Evolutionary conservation across 53 echinoderm and acorn worm genomes (phyloP), one percentile per base, ranked within the genome.

Genomic region (Arbacia lixula): DNA sequence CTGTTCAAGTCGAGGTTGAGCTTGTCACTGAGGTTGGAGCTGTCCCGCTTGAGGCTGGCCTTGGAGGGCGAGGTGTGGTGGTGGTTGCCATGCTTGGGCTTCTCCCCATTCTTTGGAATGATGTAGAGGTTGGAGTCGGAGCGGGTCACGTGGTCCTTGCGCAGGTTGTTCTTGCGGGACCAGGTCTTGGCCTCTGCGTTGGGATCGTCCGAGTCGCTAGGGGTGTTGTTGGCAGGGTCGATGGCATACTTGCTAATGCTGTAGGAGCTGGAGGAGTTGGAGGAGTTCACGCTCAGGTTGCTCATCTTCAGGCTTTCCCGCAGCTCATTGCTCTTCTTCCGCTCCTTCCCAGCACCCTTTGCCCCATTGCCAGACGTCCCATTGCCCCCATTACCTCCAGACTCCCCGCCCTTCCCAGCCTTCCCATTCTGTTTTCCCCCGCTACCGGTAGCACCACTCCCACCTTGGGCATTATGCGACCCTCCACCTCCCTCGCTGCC

Each of bases 221-320:
- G 98, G 20, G 98, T 98, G 22, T 94, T 98, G 86, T 98, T 98
- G 85, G 92, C 94, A 4, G 98, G 98, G 60, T 98, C 98, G 36
- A 98, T 98, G 63, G 92, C 98, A 82, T 92, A 98, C 53, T 98
- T 98, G 50, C 98, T 90, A 28, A 94, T 98, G 74, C 98, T 98
- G 84, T 94, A 98, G 12, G 96, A 91, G 85, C 93, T 98, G 3
- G 96, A 96, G 11, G 94, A 94, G 51, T 87, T 87, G 25, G 92
- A 92, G 12, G 98, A 98, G 84, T 94, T 94, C 86, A 97, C 92
- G 50, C 98, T 97, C 16, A 97, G 50, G 52, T 97, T 97, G 67
- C 98, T 97, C 78, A 88, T 92, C 31, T 97, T 97, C 17, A 97
- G 83, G 68, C 92, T 92, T 53, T 97, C 98, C 11, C 98, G 73